Percentiles rank a stretch among this genome's conserved stretches.
Evolutionary conservation across 2,113 vertebrate genomes (phyloP).

Genomic region (Psilopogon haemacephalus): DNA sequence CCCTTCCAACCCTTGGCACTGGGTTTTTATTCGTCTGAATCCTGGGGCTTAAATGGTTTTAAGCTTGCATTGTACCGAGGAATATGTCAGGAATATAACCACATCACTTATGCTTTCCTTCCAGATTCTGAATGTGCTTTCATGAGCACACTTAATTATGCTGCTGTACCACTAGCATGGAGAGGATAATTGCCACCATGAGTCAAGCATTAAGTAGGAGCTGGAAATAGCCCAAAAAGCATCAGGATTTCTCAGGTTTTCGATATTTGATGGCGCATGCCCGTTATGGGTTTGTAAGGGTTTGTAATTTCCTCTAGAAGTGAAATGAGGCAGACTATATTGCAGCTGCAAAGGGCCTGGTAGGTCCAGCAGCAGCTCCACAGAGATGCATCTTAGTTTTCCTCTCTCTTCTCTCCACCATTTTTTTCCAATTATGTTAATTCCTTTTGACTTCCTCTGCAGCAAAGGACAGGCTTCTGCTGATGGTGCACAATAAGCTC

Average conservation of each 20-base stretch:
- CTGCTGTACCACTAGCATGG: neutral
- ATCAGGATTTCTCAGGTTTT: constrained; percentile 11
- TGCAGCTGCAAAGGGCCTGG: neutral
- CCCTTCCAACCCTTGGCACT: neutral
- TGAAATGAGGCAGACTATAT: constrained; percentile 8
- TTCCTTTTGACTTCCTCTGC: neutral
- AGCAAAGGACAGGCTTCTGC: neutral
- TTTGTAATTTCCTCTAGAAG: neutral
- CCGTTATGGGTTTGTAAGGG: neutral
- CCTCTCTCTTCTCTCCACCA: neutral
- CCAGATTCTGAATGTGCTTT: constrained; percentile 16
- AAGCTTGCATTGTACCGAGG: neutral
- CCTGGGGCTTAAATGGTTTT: neutral
- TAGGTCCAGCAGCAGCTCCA: neutral
- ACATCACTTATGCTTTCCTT: constrained; percentile 8
- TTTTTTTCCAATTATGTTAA: neutral
- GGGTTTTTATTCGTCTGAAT: neutral
- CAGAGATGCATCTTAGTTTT: neutral
- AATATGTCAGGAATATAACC: constrained; percentile 28
- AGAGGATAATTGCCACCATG: constrained; percentile 30
- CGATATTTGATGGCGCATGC: neutral
- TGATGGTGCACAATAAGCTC: neutral
- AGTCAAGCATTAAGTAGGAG: neutral
- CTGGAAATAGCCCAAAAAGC: constrained; percentile 26
- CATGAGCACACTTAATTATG: constrained; percentile 33